phyloP scores from a whole-genome alignment of 1,140 invertebrate species.

The Drosophila teissieri region DNA sequence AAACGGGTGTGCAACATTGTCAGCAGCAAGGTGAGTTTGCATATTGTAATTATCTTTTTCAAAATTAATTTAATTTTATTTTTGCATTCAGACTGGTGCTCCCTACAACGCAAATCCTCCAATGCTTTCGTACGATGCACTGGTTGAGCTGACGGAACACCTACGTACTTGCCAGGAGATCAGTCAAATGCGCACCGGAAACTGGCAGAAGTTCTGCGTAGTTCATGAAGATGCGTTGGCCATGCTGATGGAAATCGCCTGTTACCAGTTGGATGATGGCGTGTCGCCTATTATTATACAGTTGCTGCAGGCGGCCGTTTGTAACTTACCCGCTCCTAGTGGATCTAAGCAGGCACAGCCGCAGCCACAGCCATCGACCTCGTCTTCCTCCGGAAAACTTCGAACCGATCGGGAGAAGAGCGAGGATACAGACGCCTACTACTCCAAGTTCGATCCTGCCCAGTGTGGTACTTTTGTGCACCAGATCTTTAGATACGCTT shows the following conservation, averaged over 20 bases:
- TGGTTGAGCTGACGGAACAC: conserved; percentile 97
- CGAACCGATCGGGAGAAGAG: conserved; percentile 88
- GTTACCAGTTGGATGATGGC: conserved; percentile 94
- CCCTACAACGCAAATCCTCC: conserved; percentile 85
- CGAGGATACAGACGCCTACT: conserved; percentile 88
- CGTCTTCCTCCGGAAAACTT: conserved; percentile 69
- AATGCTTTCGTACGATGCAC: conserved; percentile 92
- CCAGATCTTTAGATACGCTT: conserved; percentile 90
- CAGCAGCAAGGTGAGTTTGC: conserved; percentile 82
- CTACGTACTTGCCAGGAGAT: conserved; percentile 97
- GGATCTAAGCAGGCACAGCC: conserved; percentile 62
- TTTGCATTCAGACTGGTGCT: conserved; percentile 55
- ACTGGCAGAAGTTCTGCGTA: conserved; percentile 97
- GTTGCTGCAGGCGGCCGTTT: conserved; percentile 94
- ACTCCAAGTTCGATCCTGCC: conserved; percentile 89
- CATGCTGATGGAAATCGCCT: conserved; percentile 92
- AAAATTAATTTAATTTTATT: background rate
- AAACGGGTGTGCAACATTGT: conserved; percentile 84
- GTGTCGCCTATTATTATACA: conserved; percentile 96
- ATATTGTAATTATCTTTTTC: background rate
- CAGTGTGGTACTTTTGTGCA: conserved; percentile 89
- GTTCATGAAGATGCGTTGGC: conserved; percentile 90
- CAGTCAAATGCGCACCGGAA: conserved; percentile 94
- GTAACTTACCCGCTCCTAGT: conserved; percentile 85
- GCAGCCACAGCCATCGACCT: conserved; percentile 4